Conservation (phyloP, 2,113 vertebrate genomes). For the Anthoscopus minutus region DNA sequence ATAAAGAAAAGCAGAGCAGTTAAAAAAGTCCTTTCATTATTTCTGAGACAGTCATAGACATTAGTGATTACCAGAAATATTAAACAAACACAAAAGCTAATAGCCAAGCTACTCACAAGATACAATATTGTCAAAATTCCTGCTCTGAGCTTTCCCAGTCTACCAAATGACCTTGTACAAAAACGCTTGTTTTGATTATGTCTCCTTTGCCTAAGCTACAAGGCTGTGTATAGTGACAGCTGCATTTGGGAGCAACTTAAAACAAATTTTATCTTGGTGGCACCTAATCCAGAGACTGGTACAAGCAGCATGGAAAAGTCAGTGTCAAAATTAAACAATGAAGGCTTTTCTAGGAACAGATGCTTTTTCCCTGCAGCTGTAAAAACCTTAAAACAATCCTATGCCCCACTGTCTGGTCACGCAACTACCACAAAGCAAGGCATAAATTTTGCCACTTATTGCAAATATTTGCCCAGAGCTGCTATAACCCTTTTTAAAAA, state of each 20-base stretch:
- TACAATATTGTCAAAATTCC: slow-evolving; percentile 68
- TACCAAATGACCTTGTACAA: slow-evolving; percentile 59
- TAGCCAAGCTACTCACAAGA: slow-evolving; percentile 53
- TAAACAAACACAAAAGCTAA: slow-evolving; percentile 41
- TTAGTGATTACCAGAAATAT: background rate
- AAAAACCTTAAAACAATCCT: slow-evolving; percentile 91
- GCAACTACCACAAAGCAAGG: slow-evolving; percentile 83
- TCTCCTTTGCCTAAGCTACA: slow-evolving; percentile 72
- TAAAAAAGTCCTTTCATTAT: background rate
- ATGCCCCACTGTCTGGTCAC: slow-evolving; percentile 94
- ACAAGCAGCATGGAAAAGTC: slow-evolving; percentile 79
- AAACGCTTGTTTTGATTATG: slow-evolving; percentile 70
- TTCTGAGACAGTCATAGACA: background rate
- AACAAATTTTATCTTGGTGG: slow-evolving; percentile 76
- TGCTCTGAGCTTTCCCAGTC: slow-evolving; percentile 52
- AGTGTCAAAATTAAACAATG: slow-evolving; percentile 84
- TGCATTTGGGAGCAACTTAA: slow-evolving; percentile 78
- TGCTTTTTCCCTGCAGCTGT: slow-evolving; percentile 97
- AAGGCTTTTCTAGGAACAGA: slow-evolving; percentile 87
- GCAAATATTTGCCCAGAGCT: slow-evolving; percentile 92
- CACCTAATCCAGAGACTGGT: slow-evolving; percentile 81
- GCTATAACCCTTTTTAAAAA: slow-evolving; percentile 71
- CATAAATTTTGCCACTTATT: slow-evolving; percentile 88
- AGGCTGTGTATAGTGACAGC: slow-evolving; percentile 72
- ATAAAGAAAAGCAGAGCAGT: background rate